A percentile compares a stretch with the other conserved stretches of the same genome.
Evolutionary conservation across 1,140 invertebrate genomes (phyloP).

Genomic region (Zaprionus africanus): DNA sequence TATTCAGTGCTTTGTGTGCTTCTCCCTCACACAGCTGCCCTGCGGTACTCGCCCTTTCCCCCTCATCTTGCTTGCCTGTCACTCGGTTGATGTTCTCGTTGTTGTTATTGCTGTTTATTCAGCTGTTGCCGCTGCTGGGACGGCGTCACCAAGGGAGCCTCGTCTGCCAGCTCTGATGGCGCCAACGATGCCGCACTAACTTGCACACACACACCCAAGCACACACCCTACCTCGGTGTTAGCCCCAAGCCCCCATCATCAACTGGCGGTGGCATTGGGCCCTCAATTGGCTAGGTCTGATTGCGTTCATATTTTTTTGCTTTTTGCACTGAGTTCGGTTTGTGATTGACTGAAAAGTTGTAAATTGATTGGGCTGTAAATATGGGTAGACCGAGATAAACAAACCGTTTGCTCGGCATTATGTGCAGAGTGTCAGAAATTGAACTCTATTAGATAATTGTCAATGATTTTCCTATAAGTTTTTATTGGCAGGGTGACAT

Average conservation of each 20-base stretch:
- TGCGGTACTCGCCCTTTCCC: neutral
- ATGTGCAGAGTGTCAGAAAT: constrained; percentile 32
- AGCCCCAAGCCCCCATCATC: neutral
- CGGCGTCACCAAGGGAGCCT: constrained; percentile 21
- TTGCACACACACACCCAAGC: neutral
- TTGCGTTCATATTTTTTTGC: constrained; percentile 55
- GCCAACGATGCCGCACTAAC: constrained; percentile 45
- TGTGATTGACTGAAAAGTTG: constrained; percentile 74
- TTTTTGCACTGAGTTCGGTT: constrained; percentile 58
- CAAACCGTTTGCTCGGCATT: constrained; percentile 48
- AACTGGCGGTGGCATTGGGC: constrained; percentile 20
- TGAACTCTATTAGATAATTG: constrained; percentile 30
- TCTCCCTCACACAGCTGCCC: constrained; percentile 3
- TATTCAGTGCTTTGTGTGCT: constrained; percentile 61
- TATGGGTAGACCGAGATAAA: constrained; percentile 53
- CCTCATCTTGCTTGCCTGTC: neutral
- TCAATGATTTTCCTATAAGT: constrained; percentile 13
- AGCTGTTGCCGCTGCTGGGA: constrained; percentile 52
- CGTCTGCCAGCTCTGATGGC: constrained; percentile 47
- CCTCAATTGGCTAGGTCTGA: constrained; percentile 72
- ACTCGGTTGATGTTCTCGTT: constrained; percentile 18
- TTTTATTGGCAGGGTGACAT: neutral
- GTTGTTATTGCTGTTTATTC: constrained; percentile 70
- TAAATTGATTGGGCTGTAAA: constrained; percentile 70
- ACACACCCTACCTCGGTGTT: neutral